A percentile compares a stretch with the other conserved stretches of the same genome.
Conservation (phyloP, 2,888 invertebrate species). For the Crocallis elinguaria region DNA sequence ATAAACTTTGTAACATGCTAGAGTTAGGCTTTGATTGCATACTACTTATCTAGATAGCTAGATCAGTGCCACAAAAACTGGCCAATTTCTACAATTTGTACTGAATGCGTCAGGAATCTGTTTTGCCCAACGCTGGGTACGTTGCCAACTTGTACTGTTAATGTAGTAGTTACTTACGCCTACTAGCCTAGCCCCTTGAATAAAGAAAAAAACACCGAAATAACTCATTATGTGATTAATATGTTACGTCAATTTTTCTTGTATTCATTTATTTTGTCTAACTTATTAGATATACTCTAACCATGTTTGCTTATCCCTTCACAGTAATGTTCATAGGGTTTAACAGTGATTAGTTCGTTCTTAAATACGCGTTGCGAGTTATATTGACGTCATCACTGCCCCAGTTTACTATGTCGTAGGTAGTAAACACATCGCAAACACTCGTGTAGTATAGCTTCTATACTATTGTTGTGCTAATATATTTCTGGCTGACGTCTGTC, state of each 20-base stretch:
- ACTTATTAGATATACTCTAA: no score
- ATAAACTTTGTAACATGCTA: no score
- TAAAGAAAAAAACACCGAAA: no score
- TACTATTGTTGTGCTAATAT: slow-evolving; percentile 22
- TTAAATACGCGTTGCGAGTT: neutral
- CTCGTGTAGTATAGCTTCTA: neutral
- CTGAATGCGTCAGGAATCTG: no score
- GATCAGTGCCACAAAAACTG: no score
- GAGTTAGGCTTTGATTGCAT: no score
- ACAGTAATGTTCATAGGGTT: neutral
- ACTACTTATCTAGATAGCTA: no score
- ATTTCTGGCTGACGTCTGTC: slow-evolving; percentile 22
- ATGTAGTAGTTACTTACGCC: no score
- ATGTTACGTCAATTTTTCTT: neutral
- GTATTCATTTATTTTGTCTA: neutral
- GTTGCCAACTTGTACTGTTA: no score
- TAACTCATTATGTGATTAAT: neutral
- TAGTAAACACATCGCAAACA: neutral
- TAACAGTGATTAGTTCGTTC: slow-evolving; percentile 2
- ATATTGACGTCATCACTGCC: slow-evolving; percentile 28
- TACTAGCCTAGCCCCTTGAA: no score
- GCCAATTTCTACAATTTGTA: no score
- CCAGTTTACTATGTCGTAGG: slow-evolving; percentile 15
- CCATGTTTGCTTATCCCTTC: neutral
- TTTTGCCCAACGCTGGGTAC: no score